A percentile compares a stretch with the other conserved stretches of the same genome.
Conservation (phyloP, 2,888 invertebrate species). For the Volucella inanis region DNA sequence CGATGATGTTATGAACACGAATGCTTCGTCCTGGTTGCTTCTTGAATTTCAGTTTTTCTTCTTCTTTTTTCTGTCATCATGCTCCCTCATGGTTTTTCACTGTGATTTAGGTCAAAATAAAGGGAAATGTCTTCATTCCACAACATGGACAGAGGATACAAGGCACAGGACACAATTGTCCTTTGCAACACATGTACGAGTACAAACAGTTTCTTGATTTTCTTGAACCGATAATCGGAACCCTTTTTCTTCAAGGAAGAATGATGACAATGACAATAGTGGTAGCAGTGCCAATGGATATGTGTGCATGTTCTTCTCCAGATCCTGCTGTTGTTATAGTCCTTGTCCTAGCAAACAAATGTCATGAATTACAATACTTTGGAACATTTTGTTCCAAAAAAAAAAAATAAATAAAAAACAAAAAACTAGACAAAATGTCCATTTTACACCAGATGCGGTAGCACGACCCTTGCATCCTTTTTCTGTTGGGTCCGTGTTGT, state of each 20-base stretch:
- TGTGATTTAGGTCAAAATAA: constrained; percentile 49
- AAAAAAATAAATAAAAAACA: no score
- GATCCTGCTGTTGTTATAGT: background rate
- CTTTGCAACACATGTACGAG: constrained; percentile 44
- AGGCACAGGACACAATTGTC: constrained; percentile 7
- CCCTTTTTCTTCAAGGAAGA: background rate
- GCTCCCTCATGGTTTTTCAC: background rate
- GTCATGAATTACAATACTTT: constrained; percentile 9
- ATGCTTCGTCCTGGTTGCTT: background rate
- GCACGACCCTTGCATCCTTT: constrained; percentile 28
- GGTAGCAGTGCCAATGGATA: background rate
- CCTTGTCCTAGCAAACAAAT: no score
- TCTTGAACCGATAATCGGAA: no score
- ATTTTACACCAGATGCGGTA: background rate
- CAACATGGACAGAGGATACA: constrained; percentile 14
- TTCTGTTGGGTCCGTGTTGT: background rate
- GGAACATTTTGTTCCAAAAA: background rate
- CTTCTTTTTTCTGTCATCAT: background rate
- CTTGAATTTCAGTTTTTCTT: background rate
- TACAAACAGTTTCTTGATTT: constrained; percentile 4
- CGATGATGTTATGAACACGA: constrained; percentile 1
- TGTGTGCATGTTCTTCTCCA: background rate
- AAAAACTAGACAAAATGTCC: background rate
- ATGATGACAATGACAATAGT: background rate
- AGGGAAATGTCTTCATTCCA: constrained; percentile 32